Evolutionary conservation across 1,140 invertebrate species (phyloP), one percentile per base, ranked within the genome.

Genomic region (Ceratina australensis): DNA sequence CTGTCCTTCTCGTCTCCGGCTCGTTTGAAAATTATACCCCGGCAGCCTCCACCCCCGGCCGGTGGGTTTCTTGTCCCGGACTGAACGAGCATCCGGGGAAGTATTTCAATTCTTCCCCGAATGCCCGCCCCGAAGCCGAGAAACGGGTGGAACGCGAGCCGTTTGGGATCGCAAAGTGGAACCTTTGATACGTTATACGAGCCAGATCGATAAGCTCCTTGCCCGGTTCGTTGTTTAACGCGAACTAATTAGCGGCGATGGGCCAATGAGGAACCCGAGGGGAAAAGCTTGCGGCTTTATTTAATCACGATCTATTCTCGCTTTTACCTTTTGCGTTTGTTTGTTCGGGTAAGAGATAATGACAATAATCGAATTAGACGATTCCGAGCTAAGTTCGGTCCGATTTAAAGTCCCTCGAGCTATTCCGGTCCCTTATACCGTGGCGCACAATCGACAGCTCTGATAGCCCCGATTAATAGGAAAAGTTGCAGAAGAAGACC

Each of bases 31-130:
- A 66, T 67, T 69, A 52, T 54, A 10, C 24, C 26, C 33, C 47
- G 15, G 24, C 15, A 24, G n/a, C 50, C 12, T 42, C 63, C 18
- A 18, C 10, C n/a, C 49, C 3, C 26, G 15, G 52, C 52, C 28
- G 4, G 52, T n/a, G 52, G 52, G 5, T n/a, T 3, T 18, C 52
- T 54, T n/a, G 52, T 54, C 20, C 15, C 42, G 7, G 20, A 24
- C 22, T 12, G 47, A 50, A 49, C 28, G 15, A 10, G 2, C 47
- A 10, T 24, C 12, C 7, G n/a, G 18, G n/a, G 57, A 42, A 42
- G 33, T 42, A 78, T 72, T 72, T 59, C 72, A 72, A 72, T 72
- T 64, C 67, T 57, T 64, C 50, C 12, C 28, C 49, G 16, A 13
- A 47, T 22, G 56, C 16, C n/a, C 65, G 10, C 42, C 33, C 63